A percentile compares a stretch with the other conserved stretches of the same genome.
These are phyloP conservation scores for Aegypius monachus DNA, from an alignment of 2,113 vertebrate genomes.

Conservation along the genomic window DNA sequence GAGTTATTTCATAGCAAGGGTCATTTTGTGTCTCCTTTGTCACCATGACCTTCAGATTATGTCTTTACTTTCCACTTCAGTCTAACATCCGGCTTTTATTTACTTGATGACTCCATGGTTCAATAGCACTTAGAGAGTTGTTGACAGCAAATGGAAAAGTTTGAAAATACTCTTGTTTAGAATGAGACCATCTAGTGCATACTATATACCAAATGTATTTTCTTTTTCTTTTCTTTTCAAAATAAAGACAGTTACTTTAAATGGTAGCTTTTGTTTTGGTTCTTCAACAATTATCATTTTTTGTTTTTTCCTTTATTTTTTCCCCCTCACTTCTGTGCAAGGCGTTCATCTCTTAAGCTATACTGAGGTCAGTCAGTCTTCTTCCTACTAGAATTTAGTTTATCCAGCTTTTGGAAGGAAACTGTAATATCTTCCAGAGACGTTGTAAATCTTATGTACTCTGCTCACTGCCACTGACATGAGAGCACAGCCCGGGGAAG, in stretches of 20 bases:
- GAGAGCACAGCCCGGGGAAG: neutral
- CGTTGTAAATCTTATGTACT: neutral
- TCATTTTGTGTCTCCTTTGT: constrained; percentile 11
- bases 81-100: constrained; percentile 34
- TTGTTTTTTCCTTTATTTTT: neutral
- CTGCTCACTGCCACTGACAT: neutral
- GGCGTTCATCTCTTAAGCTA: neutral
- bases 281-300: neutral
- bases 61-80: constrained; percentile 33
- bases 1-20: neutral
- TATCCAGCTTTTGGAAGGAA: neutral
- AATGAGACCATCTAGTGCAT: neutral
- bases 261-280: neutral
- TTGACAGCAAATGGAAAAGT: constrained; percentile 41
- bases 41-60: constrained; percentile 13
- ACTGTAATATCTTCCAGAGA: neutral
- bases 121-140: constrained; percentile 30
- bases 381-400: neutral
- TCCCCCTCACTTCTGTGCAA: accelerated
- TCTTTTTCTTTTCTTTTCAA: neutral
- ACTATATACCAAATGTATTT: neutral
- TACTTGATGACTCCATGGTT: constrained; percentile 18
- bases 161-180: neutral
- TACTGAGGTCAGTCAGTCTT: neutral
- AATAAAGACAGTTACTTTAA: neutral